These are phyloP conservation scores for Cheilosia vernalis DNA, from an alignment of 2,888 invertebrate species.

Conservation along the genomic window DNA sequence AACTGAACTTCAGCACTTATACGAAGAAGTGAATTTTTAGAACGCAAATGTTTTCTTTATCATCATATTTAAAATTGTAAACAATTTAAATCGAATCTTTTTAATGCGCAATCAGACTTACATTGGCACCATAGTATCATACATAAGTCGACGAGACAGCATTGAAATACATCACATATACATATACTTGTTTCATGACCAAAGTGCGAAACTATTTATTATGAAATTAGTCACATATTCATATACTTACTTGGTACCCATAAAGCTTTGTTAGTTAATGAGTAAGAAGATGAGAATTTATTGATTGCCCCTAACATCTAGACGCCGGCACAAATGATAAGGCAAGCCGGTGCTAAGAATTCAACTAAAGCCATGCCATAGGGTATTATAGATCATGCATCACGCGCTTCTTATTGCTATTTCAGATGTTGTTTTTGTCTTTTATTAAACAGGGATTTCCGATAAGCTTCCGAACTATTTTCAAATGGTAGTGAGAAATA, in stretches of 20 bases:
- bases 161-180: neutral
- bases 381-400: conserved; percentile 28
- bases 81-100: conserved; percentile 19
- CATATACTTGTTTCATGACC: conserved; percentile 3
- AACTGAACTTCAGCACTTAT: neutral
- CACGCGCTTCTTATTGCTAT: conserved; percentile 23
- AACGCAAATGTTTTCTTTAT: conserved; percentile 24
- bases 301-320: conserved; percentile 12
- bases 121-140: neutral
- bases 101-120: neutral
- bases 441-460: conserved; percentile 12
- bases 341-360: conserved; percentile 28
- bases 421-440: conserved; percentile 1
- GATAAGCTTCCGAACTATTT: conserved; percentile 56
- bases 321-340: conserved; percentile 45
- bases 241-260: conserved; percentile 9
- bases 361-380: neutral
- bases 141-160: neutral
- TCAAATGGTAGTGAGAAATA: conserved; percentile 29
- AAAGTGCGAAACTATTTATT: conserved; percentile 61
- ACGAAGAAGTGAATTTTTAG: neutral
- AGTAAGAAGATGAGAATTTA: conserved; percentile 31
- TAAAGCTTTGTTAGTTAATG: conserved; percentile 31
- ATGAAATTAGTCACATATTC: conserved; percentile 53
- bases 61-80: conserved; percentile 24